phyloP scores from a whole-genome alignment of 2,797 vertebrate genomes.

The Anabas testudineus region DNA sequence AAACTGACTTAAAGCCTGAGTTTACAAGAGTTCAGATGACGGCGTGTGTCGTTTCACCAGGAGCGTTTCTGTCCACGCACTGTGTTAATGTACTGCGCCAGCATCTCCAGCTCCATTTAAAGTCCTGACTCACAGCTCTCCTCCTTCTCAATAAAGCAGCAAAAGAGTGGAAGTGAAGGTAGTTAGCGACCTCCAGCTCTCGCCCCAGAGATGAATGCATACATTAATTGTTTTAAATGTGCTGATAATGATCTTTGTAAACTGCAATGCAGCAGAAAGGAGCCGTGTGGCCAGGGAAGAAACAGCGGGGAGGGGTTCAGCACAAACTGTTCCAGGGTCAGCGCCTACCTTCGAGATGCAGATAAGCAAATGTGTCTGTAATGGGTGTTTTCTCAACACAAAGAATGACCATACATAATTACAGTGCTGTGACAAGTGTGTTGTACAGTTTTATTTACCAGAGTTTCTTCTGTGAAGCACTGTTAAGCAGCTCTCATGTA shows the following conservation, averaged over 20 bases:
- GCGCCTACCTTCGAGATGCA: constrained; percentile 18
- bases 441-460: no score
- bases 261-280: constrained; percentile 67
- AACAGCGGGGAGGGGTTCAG: background rate
- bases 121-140: constrained; percentile 17
- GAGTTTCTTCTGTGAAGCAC: no score
- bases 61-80: no score
- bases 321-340: no score
- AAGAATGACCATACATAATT: no score
- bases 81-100: no score
- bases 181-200: constrained; percentile 65
- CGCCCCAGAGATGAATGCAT: constrained; percentile 66
- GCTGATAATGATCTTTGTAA: constrained; percentile 75
- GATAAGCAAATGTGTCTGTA: background rate
- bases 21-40: no score
- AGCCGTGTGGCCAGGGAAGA: constrained; percentile 33
- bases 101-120: constrained; percentile 3
- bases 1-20: no score
- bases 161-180: constrained; percentile 49
- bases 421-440: no score
- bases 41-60: no score
- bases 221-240: constrained; percentile 77
- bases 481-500: no score
- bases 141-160: constrained; percentile 41
- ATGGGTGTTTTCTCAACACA: no score